These are phyloP conservation scores for Lycorma delicatula DNA, from an alignment of 1,140 invertebrate species.

Conservation along the genomic window DNA sequence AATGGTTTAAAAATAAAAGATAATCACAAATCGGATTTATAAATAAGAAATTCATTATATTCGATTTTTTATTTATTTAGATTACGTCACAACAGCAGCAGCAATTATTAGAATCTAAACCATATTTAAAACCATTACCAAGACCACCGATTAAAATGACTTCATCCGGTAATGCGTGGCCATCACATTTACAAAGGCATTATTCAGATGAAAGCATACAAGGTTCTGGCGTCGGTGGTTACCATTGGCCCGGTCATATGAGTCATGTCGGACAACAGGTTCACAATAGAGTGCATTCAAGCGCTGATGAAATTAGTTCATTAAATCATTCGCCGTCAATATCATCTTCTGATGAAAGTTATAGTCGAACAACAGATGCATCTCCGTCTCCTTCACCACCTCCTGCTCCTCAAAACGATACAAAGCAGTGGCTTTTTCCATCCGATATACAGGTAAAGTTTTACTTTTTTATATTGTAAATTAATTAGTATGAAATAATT, in stretches of 20 bases:
- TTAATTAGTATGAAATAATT: background rate
- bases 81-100: slow-evolving; percentile 13
- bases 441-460: slow-evolving; percentile 47
- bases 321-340: slow-evolving; percentile 67
- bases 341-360: slow-evolving; percentile 72
- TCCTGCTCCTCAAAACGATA: slow-evolving; percentile 25
- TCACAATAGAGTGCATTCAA: slow-evolving; percentile 53
- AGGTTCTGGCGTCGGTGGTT: slow-evolving; percentile 11
- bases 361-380: slow-evolving; percentile 61
- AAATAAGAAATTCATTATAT: no score
- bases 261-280: slow-evolving; percentile 4
- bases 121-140: slow-evolving; percentile 49
- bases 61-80: no score
- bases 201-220: slow-evolving; percentile 55
- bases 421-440: slow-evolving; percentile 49
- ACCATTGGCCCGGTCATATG: background rate
- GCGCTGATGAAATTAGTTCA: slow-evolving; percentile 69
- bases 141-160: slow-evolving; percentile 39
- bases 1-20: no score
- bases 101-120: slow-evolving; percentile 29
- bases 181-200: slow-evolving; percentile 40
- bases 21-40: no score
- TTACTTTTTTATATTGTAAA: background rate
- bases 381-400: slow-evolving; percentile 50
- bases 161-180: slow-evolving; percentile 17